Evolutionary conservation across 1,140 invertebrate species (phyloP), one percentile per base, ranked within the genome.

Genomic region (Lordiphosa collinella): DNA sequence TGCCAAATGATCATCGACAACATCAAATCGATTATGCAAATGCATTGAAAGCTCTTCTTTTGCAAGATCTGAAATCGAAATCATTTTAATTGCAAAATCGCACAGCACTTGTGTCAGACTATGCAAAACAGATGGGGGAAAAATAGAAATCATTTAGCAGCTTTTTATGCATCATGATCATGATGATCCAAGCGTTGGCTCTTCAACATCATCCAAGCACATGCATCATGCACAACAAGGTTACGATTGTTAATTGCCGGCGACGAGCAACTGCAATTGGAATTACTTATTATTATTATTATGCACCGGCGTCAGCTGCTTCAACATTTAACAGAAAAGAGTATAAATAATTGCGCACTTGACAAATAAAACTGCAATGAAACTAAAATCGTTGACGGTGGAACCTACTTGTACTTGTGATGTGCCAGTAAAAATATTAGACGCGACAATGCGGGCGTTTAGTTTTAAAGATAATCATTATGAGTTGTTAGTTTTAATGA

Each of bases 81-180:
- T 67, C 62, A 18, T 67, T 67, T 66, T 57, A 50, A 67, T 67
- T 58, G 63, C 63, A 29, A 58, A 46, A 58, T 58, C 46, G 43
- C 48, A 80, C 38, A 12, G 12, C 62, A 34, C 18, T 25, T 29
- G 36, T 49, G 34, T 35, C 36, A 56, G 49, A 66, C 7, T 66
- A 65, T 44, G 41, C 22, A 44, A 44, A 44, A 44, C 8, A 29
- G 25, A 29, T 35, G 47, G 54, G 48, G 34, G 35, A 8, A 37
- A 69, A 78, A 49, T 69, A 55, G 31, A 73, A 62, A 80, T 55
- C 73, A 65, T 74, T 80, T 79, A 79, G 52, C 63, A 68, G 68
- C 70, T 65, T 80, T 79, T 74, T 69, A 67, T 74, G 59, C 75
- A 75, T 68, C 55, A 53, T 50, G 49, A 46, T 53, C 34, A 36